Base-by-base conservation (phyloP, 1,140 invertebrate species). In the Acromyrmex heyeri region DNA sequence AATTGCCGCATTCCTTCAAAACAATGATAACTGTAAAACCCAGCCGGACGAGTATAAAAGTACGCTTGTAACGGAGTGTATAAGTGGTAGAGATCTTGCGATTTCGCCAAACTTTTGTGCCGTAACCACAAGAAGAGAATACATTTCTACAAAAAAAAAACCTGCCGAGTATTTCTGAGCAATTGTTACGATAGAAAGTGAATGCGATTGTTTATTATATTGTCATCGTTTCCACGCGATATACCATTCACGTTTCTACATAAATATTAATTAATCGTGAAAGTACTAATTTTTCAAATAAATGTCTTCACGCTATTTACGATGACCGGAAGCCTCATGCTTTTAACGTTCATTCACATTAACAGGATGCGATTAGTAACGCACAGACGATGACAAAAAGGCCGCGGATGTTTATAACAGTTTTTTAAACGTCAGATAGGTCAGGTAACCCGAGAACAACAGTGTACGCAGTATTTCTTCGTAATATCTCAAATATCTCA, bases 21-120 rank as follows among this genome's bases (percentile, higher is more conserved):
- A 91, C 89, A 87, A 91, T 86, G 87, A 90, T 92, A 92, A 92
- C 83, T 86, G 89, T 89, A 83, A 86, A 91, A 14, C 24, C 67
- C n/a, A 21, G 61, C 73, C 24, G 34, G 24, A 70, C 76, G 70
- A 64, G 62, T 55, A 81, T 72, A 69, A 81, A 75, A 30, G 57
- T 55, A 61, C 65, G 38, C 7, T 21, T 16, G 44, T 59, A 64
- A 21, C 65, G 78, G 57, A 75, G 44, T 50, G 48, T 69, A 6
- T 21, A 27, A 24, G 34, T 48, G 50, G 8, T 24, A 85, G n/a
- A 77, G 34, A 85, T 50, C 64, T 76, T 30, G n/a, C 38, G 27
- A 30, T 48, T 8, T 18, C 59, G 44, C 4, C 75, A 2, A 24
- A 7, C 57, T 86, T 72, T 30, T n/a, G 12, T 18, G 34, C 3